These are phyloP conservation scores for Gymnogyps californianus DNA, from an alignment of 2,113 vertebrate genomes.

Conservation along the genomic window DNA sequence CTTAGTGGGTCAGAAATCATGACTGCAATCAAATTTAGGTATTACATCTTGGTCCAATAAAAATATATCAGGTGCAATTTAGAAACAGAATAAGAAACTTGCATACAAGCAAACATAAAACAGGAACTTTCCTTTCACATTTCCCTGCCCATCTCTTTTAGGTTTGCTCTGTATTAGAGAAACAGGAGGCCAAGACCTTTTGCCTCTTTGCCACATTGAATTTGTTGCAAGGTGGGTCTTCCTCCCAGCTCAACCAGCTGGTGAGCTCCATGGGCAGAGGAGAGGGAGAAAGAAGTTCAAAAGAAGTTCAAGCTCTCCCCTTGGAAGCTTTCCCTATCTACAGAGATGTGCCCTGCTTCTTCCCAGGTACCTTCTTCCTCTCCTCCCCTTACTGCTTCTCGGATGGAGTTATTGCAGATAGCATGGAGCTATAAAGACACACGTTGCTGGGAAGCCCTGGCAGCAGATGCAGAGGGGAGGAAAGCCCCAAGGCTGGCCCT, in stretches of 20 bases:
- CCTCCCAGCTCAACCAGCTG: background rate
- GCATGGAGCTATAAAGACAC: background rate
- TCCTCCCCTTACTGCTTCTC: background rate
- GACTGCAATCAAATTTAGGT: background rate
- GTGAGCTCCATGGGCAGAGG: background rate
- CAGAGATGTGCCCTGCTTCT: background rate
- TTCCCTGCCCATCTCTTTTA: background rate
- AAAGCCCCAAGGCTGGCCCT: background rate
- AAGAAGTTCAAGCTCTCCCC: background rate
- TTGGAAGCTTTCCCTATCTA: background rate
- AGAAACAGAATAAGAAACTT: background rate
- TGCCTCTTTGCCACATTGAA: background rate
- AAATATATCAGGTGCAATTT: conserved; percentile 41
- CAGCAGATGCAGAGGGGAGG: background rate
- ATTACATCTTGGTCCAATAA: conserved; percentile 17
- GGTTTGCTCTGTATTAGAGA: background rate
- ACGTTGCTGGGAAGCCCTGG: background rate
- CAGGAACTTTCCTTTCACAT: background rate
- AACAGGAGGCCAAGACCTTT: background rate
- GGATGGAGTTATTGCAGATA: background rate
- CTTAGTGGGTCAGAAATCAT: conserved; percentile 42
- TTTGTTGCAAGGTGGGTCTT: background rate
- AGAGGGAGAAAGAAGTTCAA: background rate
- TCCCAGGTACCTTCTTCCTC: background rate
- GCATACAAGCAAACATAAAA: background rate